Conservation (phyloP, 2,113 vertebrate genomes). For the Psittacara wagleri region DNA sequence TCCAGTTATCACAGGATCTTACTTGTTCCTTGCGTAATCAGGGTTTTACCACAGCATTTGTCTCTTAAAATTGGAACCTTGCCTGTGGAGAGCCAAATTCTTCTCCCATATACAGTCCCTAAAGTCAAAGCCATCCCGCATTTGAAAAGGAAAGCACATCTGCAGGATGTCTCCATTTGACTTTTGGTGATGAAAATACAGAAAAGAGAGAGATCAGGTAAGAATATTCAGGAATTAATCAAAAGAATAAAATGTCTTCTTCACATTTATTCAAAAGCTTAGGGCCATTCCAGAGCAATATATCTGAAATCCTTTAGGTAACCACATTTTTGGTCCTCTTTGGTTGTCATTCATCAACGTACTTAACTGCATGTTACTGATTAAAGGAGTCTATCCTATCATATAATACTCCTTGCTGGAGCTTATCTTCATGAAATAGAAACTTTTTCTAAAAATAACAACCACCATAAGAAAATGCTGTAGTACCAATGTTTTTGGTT, state of each 20-base stretch:
- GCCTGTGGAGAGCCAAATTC: not conserved
- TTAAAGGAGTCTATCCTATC: not conserved
- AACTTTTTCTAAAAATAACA: not conserved
- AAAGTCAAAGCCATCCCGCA: not conserved
- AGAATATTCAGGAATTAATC: not conserved
- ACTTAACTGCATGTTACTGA: not conserved
- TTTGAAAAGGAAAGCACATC: not conserved
- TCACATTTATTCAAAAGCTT: not conserved
- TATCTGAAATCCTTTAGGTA: not conserved
- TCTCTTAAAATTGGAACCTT: not conserved
- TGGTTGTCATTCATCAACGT: not conserved
- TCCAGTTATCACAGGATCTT: not conserved
- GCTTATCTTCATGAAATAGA: not conserved
- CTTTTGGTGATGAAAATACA: not conserved
- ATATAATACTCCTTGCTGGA: not conserved
- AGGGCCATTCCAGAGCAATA: not conserved
- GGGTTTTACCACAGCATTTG: not conserved
- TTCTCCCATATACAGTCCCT: not conserved
- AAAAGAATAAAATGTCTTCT: not conserved
- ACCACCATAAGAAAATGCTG: not conserved
- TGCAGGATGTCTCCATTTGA: not conserved
- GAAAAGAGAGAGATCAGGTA: not conserved
- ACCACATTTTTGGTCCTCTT: not conserved
- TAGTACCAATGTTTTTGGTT: not conserved
- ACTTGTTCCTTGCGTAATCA: not conserved